Conservation (phyloP, 1,140 invertebrate species). For the Asbolus verrucosus region DNA sequence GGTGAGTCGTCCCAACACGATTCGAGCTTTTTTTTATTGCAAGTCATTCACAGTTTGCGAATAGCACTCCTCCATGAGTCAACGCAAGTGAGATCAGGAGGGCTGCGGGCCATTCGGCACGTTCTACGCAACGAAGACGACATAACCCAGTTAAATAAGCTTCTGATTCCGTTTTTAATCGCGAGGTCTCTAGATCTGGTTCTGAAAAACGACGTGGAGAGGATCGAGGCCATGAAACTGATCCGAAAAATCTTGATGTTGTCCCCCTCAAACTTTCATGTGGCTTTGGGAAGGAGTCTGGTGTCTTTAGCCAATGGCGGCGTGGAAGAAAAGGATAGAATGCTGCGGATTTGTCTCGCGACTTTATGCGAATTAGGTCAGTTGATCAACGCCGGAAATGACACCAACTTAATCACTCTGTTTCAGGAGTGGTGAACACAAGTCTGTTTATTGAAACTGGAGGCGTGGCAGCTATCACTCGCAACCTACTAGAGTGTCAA, state of each 20-base stretch:
- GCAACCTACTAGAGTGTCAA: constrained; percentile 84
- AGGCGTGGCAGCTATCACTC: constrained; percentile 84
- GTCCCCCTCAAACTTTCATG: constrained; percentile 74
- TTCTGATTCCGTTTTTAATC: constrained; percentile 86
- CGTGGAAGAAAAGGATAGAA: constrained; percentile 82
- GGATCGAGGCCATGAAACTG: constrained; percentile 89
- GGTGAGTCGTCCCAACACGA: constrained; percentile 71
- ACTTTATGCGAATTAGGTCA: constrained; percentile 86
- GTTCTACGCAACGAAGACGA: constrained; percentile 82
- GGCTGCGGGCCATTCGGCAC: constrained; percentile 87
- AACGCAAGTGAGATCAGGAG: constrained; percentile 89
- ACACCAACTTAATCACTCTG: constrained; percentile 7
- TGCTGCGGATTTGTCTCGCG: constrained; percentile 85
- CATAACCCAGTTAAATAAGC: constrained; percentile 79
- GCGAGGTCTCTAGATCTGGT: constrained; percentile 85
- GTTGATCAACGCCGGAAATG: not conserved
- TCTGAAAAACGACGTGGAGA: constrained; percentile 87
- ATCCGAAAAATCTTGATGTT: constrained; percentile 78
- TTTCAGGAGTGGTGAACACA: constrained; percentile 84
- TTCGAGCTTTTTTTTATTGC: not conserved
- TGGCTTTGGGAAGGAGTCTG: constrained; percentile 77
- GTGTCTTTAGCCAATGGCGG: constrained; percentile 85
- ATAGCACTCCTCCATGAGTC: constrained; percentile 86
- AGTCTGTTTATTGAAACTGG: constrained; percentile 83
- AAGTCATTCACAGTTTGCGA: constrained; percentile 76